Evolutionary conservation across 2,797 vertebrate species (phyloP), one percentile per base, ranked within the genome.

Genomic region (Gymnodraco acuticeps): DNA sequence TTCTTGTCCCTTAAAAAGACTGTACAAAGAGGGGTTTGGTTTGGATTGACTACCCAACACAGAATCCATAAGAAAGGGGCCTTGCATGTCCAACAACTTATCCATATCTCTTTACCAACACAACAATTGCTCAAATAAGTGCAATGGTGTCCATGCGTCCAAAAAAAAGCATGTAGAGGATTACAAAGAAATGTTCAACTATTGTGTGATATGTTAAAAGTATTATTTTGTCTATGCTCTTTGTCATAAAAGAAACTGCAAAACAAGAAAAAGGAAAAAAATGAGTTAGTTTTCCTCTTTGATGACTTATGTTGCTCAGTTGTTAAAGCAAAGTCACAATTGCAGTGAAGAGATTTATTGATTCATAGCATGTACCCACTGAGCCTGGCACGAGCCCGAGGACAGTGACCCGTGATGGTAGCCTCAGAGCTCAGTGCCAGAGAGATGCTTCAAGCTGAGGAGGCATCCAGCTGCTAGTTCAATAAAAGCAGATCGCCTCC

Each of bases 381-480:
- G 45, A 52, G 59, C 13, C 33, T 43, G 51, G 55, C 61, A 56
- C 15, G n/a, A 54, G 47, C 31, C 52, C 48, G 51, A 59, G 53
- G 47, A 73, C 19, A 63, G 51, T 48, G 20, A 61, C 54, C 56
- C 14, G 16, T 56, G 47, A 72, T 74, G 54, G 53, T 19, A 54
- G 47, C 48, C 42, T 47, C 15, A 14, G 41, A 52, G 75, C 3
- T 38, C 59, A 43, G 47, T 19, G 31, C 19, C n/a, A 56, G 41
- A 63, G 20, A 54, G 56, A 58, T 19, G 50, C 59, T 50, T 60
- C 65, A 31, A 41, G 71, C 11, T 0, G 2, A 27, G 15, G 48
- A 54, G 43, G 64, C 53, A 59, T 64, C 47, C 45, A 54, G 42
- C 17, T 46, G 47, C 46, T 41, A 38, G 12, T 31, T 63, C 12